Conservation (phyloP, 2,113 vertebrate genomes). For the Cyprinodon brontotheroides region DNA sequence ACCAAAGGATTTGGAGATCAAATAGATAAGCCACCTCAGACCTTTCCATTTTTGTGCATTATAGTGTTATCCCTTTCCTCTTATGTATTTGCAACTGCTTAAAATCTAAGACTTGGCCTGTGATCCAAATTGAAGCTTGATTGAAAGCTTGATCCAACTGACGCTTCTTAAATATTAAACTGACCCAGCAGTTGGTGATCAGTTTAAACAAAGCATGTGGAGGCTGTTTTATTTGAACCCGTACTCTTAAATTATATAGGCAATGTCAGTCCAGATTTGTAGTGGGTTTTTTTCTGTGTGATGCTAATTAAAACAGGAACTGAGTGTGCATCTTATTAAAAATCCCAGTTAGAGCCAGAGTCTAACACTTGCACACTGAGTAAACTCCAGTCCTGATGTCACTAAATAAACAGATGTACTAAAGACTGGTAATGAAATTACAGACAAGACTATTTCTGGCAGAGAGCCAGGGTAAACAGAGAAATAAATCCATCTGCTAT, state of each 20-base stretch:
- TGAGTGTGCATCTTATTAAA: slow-evolving; percentile 63
- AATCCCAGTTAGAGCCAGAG: slow-evolving; percentile 40
- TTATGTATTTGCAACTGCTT: slow-evolving; percentile 57
- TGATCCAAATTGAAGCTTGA: slow-evolving; percentile 66
- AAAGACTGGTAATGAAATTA: slow-evolving; percentile 54
- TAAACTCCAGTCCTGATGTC: slow-evolving; percentile 43
- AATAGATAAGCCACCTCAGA: slow-evolving; percentile 70
- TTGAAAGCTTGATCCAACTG: slow-evolving; percentile 35
- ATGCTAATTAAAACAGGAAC: slow-evolving; percentile 68
- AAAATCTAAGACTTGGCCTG: slow-evolving; percentile 34
- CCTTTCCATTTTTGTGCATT: slow-evolving; percentile 65
- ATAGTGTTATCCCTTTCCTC: slow-evolving; percentile 56
- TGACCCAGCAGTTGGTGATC: slow-evolving; percentile 72
- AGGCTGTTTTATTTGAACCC: slow-evolving; percentile 63
- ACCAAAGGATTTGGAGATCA: slow-evolving; percentile 72
- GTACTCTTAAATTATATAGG: slow-evolving; percentile 72
- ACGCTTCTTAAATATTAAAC: slow-evolving; percentile 69
- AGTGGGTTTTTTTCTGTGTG: slow-evolving; percentile 49
- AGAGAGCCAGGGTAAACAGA: slow-evolving; percentile 35
- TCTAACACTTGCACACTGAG: slow-evolving; percentile 24
- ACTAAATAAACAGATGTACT: slow-evolving; percentile 54
- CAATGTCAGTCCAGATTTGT: slow-evolving; percentile 61
- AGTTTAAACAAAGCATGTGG: slow-evolving; percentile 66
- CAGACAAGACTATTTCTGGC: slow-evolving; percentile 50
- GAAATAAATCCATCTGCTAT: slow-evolving; percentile 29